Evolutionary conservation across 1,140 invertebrate genomes (phyloP), one percentile per base, ranked within the genome.

Genomic region (Thalassaphorura encarpata): DNA sequence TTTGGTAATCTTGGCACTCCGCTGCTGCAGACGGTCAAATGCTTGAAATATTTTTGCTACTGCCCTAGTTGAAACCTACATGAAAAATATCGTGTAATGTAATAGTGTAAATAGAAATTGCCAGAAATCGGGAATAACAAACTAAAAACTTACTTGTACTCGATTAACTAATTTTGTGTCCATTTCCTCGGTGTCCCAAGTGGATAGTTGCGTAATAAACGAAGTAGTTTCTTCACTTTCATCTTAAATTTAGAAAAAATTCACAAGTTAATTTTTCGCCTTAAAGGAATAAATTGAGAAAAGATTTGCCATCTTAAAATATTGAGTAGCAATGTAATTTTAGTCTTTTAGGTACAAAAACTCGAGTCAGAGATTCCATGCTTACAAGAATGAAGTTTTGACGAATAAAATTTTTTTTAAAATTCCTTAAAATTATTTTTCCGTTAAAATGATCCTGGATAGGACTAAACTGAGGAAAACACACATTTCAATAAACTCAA

Each of bases 101-200:
- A 28, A 33, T 18, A 36, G 51, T 42, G 16, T 18, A 27, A 15
- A 19, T 23, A 19, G 45, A 28, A 53, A 60, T 31, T 23, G 21
- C 42, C 18, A n/a, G 50, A 27, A 26, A 53, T 26, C 21, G 19
- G 11, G 15, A 45, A 45, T 8, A 18, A 8, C 21, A 11, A 15
- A 8, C 19, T 15, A 23, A 45, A 45, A 26, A 15, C 36, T 53
- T 42, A 59, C 54, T 52, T 90, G 85, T 56, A 97, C 92, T 54
- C 92, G 75, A 73, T 96, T 93, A 2, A 90, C 89, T 21, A 97
- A 77, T 71, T 95, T 93, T 62, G 95, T 91, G 72, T 97, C 92
- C 51, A 97, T 73, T 70, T 98, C 94, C 69, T 95, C 89, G 69
- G 94, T 94, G 71, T 98, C 93, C 93, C 93, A 97, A 13, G 92